Base-by-base conservation (phyloP, 2,797 vertebrate genomes). In the Crypturellus tataupa region DNA sequence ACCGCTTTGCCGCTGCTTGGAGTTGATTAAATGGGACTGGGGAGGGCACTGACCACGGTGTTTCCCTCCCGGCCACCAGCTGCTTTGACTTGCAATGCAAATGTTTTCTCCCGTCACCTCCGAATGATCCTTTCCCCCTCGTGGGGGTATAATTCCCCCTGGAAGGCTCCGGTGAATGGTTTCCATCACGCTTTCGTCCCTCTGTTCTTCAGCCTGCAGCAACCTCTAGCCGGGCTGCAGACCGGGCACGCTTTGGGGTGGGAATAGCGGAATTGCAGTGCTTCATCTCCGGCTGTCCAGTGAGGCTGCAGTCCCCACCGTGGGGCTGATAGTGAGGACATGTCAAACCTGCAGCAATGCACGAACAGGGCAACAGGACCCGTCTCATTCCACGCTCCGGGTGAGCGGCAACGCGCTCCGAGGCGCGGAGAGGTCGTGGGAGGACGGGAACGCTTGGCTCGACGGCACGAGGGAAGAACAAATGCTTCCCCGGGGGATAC, bases 51-150 rank as follows among this genome's bases (percentile, higher is more conserved):
- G 96, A 94, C 89, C 94, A 94, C 77, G 90, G 67, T 88, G 91
- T 91, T 94, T 92, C 85, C 87, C 83, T 81, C 80, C 83, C 16
- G 24, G 93, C 80, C 90, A 94, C 94, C 94, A 96, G 96, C 96
- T 96, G 96, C 67, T 95, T 88, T 82, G 89, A 92, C 95, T 96
- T 91, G 92, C 94, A 80, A 94, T 94, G 92, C 94, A 92, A 96
- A 94, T 94, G 85, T 93, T 95, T 96, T 94, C 92, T 95, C 80
- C 94, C 75, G 37, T 95, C 95, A 93, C 89, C 89, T 94, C 85
- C 70, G 94, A 95, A 92, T 31, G 94, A 95, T 94, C 87, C 62
- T 93, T 86, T 21, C 91, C 89, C 92, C 91, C 80, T 88, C 13
- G 80, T 0, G 72, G 95, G 95, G 89, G 86, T 92, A 90, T 83